Evolutionary conservation across 2,888 invertebrate genomes (phyloP), one percentile per base, ranked within the genome.

Genomic region (Encarsia formosa): DNA sequence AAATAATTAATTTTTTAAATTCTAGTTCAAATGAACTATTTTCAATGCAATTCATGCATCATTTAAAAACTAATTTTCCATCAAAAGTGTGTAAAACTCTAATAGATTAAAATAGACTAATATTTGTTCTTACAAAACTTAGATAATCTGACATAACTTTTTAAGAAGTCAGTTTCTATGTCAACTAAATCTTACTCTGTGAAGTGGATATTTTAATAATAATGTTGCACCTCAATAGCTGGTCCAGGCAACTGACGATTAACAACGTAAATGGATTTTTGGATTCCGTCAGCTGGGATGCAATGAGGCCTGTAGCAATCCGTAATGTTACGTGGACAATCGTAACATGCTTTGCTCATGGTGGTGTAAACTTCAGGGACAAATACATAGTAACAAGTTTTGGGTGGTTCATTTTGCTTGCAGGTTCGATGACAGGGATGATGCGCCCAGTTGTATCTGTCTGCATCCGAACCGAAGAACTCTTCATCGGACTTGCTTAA

Each of bases 191-290:
- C n/a, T n/a, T n/a, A n/a, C n/a, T n/a, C n/a, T n/a, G n/a, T n/a
- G n/a, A n/a, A n/a, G n/a, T n/a, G n/a, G n/a, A n/a, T n/a, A n/a
- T n/a, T n/a, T n/a, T n/a, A n/a, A n/a, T n/a, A n/a, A n/a, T n/a
- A n/a, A n/a, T n/a, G n/a, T n/a, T n/a, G n/a, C n/a, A 88, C 89
- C 80, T 92, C 87, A 46, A 94, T 83, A 1, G 84, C 73, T 1
- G 92, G 92, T 31, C 93, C 93, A 0, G 93, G 93, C 79, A 94
- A 81, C 76, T 86, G 85, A 59, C 92, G 81, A 75, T 94, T 94
- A 4, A 91, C 81, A 0, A 88, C 86, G 15, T 87, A 81, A 29
- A 94, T 75, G 0, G 87, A 79, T 56, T 91, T 79, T 52, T 81
- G 81, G 34, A 85, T 78, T 0, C 94, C 95, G 71, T 94, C 91